phyloP scores from a whole-genome alignment of 2,888 invertebrate genomes.

The Parasteatoda lunata region DNA sequence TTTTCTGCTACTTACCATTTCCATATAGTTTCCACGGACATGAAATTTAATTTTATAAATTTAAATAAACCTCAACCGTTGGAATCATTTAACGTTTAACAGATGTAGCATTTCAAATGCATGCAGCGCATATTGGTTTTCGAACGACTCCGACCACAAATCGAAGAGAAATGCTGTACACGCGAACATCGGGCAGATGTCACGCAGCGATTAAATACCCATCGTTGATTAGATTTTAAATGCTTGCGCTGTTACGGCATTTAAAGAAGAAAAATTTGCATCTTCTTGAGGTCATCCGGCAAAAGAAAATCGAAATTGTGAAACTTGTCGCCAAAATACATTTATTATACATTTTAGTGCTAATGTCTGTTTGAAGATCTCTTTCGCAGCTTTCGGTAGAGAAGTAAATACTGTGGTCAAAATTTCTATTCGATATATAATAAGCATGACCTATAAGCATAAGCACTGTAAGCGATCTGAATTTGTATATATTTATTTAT shows the following conservation, averaged over 20 bases:
- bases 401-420: too few relatives aligned
- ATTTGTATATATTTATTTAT: too few relatives aligned
- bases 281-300: not conserved
- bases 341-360: constrained; percentile 1
- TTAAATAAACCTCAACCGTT: too few relatives aligned
- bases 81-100: too few relatives aligned
- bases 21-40: too few relatives aligned
- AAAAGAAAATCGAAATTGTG: not conserved
- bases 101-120: too few relatives aligned
- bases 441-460: too few relatives aligned
- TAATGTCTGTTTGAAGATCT: constrained; percentile 33
- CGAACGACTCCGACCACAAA: not conserved
- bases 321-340: constrained; percentile 3
- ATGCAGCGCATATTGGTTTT: too few relatives aligned
- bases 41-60: too few relatives aligned
- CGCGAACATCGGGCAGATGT: constrained; percentile 11
- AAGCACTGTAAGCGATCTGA: too few relatives aligned
- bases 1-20: too few relatives aligned
- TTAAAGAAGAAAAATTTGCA: constrained; percentile 25
- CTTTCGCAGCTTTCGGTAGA: not conserved
- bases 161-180: not conserved
- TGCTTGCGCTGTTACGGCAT: constrained; percentile 5
- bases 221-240: constrained; percentile 46
- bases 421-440: too few relatives aligned
- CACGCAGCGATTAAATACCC: constrained; percentile 30